A percentile compares a stretch with the other conserved stretches of the same genome.
Evolutionary conservation across 2,888 invertebrate species (phyloP).

Genomic region (Andrena praecox): DNA sequence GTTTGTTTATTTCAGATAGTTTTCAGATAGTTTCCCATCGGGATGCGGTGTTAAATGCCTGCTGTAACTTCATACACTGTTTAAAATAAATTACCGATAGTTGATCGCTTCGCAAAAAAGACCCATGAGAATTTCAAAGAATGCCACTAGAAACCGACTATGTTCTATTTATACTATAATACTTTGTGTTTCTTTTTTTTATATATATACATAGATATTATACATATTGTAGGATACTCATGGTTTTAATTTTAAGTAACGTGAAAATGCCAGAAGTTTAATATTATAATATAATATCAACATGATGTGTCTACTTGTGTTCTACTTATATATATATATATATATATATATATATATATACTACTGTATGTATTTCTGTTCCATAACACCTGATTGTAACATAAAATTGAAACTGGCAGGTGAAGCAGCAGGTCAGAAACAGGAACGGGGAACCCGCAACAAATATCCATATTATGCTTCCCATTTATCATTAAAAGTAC

Average conservation of each 20-base stretch:
- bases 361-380: constrained; percentile 73
- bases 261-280: constrained; percentile 68
- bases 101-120: constrained; percentile 76
- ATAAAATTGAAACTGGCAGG: constrained; percentile 78
- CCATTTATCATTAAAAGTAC: constrained; percentile 67
- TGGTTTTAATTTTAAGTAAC: constrained; percentile 75
- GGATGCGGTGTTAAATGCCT: constrained; percentile 83
- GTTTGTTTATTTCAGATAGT: constrained; percentile 85
- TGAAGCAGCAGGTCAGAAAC: constrained; percentile 76
- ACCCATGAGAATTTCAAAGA: constrained; percentile 64
- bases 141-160: constrained; percentile 68
- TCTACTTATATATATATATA: constrained; percentile 53
- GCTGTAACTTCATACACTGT: constrained; percentile 81
- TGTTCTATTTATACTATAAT: constrained; percentile 72
- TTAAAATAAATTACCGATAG: constrained; percentile 73
- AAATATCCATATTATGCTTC: constrained; percentile 68
- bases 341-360: constrained; percentile 8
- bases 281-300: constrained; percentile 70
- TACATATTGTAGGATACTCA: constrained; percentile 74
- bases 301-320: constrained; percentile 73
- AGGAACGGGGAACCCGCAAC: constrained; percentile 74
- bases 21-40: constrained; percentile 85
- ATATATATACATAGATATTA: constrained; percentile 66
- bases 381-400: constrained; percentile 71
- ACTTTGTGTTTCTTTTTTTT: constrained; percentile 65